A percentile compares a stretch with the other conserved stretches of the same genome.
phyloP scores from a whole-genome alignment of 2,888 invertebrate genomes.

The Odontomyia ornata region DNA sequence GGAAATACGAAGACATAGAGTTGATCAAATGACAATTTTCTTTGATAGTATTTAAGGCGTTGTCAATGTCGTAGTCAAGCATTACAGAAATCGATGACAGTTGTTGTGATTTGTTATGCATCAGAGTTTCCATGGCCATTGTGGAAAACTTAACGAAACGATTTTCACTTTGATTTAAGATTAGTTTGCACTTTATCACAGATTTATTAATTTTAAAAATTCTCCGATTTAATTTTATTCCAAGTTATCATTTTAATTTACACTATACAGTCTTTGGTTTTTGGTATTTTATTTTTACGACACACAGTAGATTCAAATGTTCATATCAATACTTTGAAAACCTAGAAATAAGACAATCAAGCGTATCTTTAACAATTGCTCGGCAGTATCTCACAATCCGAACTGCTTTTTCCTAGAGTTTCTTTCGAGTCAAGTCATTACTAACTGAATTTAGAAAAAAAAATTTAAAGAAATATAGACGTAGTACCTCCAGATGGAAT shows the following conservation, averaged over 20 bases:
- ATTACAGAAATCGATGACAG: conserved; percentile 60
- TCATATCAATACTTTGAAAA: too few relatives aligned
- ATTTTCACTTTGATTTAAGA: too few relatives aligned
- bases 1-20: conserved; percentile 42
- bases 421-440: neutral
- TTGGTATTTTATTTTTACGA: neutral
- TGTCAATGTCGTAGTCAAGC: conserved; percentile 63
- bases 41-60: conserved; percentile 62
- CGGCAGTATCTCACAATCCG: neutral
- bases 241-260: neutral
- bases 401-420: conserved; percentile 36
- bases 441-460: neutral
- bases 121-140: conserved; percentile 49
- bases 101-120: conserved; percentile 46
- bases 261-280: neutral
- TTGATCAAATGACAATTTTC: conserved; percentile 56
- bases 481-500: conserved; percentile 11
- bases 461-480: neutral
- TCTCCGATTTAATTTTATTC: neutral
- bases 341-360: too few relatives aligned
- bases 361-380: neutral
- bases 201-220: neutral
- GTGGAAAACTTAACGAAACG: neutral
- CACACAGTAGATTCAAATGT: too few relatives aligned
- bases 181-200: conserved; percentile 29